Evolutionary conservation across 1,140 invertebrate genomes (phyloP).

Genomic region (Drosophila paulistorum): DNA sequence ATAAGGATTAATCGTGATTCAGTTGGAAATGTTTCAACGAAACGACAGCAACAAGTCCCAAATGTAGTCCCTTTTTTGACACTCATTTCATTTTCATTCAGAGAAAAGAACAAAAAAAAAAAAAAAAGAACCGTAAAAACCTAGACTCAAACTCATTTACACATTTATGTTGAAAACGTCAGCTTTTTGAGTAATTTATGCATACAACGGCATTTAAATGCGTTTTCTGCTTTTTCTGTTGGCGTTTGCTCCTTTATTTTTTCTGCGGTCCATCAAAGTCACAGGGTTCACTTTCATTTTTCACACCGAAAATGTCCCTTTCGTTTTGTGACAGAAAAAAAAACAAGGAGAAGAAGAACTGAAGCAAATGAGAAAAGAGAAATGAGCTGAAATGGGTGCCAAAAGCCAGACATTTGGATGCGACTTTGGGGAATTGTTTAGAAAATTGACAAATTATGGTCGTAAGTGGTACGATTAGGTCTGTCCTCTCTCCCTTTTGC

Average conservation of each 20-base stretch:
- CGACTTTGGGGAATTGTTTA: constrained; percentile 70
- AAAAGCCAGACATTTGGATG: constrained; percentile 73
- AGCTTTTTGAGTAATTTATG: constrained; percentile 67
- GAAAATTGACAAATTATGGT: constrained; percentile 79
- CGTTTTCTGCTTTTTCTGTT: constrained; percentile 39
- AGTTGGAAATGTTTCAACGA: constrained; percentile 19
- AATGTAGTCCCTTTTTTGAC: constrained; percentile 17
- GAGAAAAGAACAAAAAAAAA: constrained; percentile 11
- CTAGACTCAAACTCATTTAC: constrained; percentile 60
- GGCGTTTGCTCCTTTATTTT: background rate
- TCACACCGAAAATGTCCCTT: constrained; percentile 55
- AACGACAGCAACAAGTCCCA: constrained; percentile 48
- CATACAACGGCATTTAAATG: constrained; percentile 70
- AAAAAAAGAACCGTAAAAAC: constrained; percentile 20
- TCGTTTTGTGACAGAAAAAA: background rate
- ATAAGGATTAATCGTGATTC: constrained; percentile 13
- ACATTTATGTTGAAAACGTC: constrained; percentile 58
- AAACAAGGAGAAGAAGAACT: no score
- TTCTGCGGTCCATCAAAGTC: constrained; percentile 31
- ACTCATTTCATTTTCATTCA: constrained; percentile 58
- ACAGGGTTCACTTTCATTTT: constrained; percentile 64
- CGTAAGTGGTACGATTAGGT: constrained; percentile 76
- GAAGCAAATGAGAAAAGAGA: constrained; percentile 33
- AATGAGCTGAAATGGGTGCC: constrained; percentile 69
- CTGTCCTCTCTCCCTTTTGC: constrained; percentile 19